These are phyloP conservation scores for Mormyrus iriodes DNA, from an alignment of 2,113 vertebrate genomes.

Conservation along the genomic window DNA sequence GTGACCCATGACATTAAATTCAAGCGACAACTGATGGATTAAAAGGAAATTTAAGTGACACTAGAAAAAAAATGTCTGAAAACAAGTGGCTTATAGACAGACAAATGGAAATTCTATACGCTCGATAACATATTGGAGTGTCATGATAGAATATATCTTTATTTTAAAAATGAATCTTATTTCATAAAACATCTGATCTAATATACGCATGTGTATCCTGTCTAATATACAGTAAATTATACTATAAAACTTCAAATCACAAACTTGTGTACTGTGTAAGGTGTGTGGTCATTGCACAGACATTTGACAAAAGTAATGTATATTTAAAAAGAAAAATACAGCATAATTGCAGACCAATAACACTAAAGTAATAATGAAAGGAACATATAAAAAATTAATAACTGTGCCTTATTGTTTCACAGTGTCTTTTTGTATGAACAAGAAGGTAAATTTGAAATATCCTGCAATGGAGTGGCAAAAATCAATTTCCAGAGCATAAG, in stretches of 20 bases:
- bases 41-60: slow-evolving; percentile 12
- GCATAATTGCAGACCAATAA: background rate
- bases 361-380: background rate
- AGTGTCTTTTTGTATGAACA: background rate
- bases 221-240: too few species aligned
- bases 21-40: slow-evolving; percentile 14
- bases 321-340: background rate
- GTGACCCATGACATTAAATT: slow-evolving; percentile 12
- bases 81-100: background rate
- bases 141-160: background rate
- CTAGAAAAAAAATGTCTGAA: background rate
- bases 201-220: background rate
- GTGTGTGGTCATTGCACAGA: background rate
- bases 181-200: background rate
- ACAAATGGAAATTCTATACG: background rate
- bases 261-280: background rate
- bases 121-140: background rate
- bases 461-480: background rate
- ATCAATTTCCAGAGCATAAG: background rate
- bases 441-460: background rate
- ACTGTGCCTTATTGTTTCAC: background rate
- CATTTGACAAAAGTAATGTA: background rate
- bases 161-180: too few species aligned
- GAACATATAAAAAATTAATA: background rate
- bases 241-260: background rate